Conservation (phyloP, 1,140 invertebrate species). For the Penaeus vannamei region DNA sequence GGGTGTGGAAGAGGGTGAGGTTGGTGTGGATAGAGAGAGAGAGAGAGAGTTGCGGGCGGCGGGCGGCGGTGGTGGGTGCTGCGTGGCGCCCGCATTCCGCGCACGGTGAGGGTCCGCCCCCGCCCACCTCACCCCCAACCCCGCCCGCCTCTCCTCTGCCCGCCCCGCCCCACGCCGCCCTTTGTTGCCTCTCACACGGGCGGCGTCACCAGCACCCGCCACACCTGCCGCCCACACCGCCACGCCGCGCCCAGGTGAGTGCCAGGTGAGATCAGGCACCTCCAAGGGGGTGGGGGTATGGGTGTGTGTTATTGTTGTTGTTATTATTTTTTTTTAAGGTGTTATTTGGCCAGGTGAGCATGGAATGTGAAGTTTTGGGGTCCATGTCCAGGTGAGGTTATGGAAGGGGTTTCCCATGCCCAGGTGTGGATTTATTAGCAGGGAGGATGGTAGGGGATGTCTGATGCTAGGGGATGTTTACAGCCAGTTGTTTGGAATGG, state of each 20-base stretch:
- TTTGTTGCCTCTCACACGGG: slow-evolving; percentile 44
- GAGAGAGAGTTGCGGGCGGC: slow-evolving; percentile 52
- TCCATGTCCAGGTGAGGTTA: too few species aligned
- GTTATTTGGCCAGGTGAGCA: too few species aligned
- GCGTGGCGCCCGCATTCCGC: slow-evolving; percentile 66
- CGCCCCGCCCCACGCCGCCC: slow-evolving; percentile 33
- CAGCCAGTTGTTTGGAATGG: too few species aligned
- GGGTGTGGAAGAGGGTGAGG: neutral
- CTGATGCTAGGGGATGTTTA: too few species aligned
- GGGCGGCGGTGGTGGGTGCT: slow-evolving; percentile 41
- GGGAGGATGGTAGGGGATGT: too few species aligned
- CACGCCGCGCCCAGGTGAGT: neutral
- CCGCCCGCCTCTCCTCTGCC: slow-evolving; percentile 34
- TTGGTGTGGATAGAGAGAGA: slow-evolving; percentile 30
- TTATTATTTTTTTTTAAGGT: too few species aligned
- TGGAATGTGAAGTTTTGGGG: too few species aligned
- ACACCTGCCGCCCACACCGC: slow-evolving; percentile 1
- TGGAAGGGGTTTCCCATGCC: too few species aligned
- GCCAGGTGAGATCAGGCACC: too few species aligned
- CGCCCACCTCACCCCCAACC: slow-evolving; percentile 35
- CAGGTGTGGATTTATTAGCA: too few species aligned
- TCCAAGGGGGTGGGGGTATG: too few species aligned
- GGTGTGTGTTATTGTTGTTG: too few species aligned
- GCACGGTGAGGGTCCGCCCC: slow-evolving; percentile 48
- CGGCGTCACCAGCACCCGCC: slow-evolving; percentile 10